These are phyloP conservation scores for Oxystoma pomonae DNA, from an alignment of 2,888 invertebrate species.

Conservation along the genomic window DNA sequence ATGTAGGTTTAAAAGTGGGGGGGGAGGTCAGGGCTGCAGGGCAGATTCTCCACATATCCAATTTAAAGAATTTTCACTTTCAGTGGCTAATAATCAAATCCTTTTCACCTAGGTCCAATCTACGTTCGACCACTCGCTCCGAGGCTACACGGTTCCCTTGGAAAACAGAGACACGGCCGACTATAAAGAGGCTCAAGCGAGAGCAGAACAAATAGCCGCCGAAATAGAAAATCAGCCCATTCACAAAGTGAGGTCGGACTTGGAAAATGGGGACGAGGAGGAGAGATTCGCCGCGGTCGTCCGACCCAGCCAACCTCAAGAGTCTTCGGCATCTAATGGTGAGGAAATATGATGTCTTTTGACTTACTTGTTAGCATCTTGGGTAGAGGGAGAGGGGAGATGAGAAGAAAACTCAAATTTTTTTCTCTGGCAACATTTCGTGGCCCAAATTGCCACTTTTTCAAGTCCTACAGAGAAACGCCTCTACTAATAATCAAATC, in stretches of 20 bases:
- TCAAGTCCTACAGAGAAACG: too few species aligned
- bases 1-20: too few species aligned
- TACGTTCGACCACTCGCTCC: slow-evolving; percentile 85
- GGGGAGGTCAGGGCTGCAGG: too few species aligned
- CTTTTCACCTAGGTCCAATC: slow-evolving; percentile 66
- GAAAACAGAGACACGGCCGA: slow-evolving; percentile 84
- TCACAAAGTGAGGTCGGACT: slow-evolving; percentile 57
- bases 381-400: too few species aligned
- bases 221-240: slow-evolving; percentile 54
- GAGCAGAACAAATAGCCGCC: slow-evolving; percentile 85
- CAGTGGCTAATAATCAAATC: too few species aligned
- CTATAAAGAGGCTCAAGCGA: slow-evolving; percentile 74
- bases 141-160: slow-evolving; percentile 88
- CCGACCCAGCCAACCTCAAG: slow-evolving; percentile 48
- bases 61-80: too few species aligned
- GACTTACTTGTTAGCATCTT: too few species aligned
- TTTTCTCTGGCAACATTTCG: too few species aligned
- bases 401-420: not conserved
- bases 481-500: too few species aligned
- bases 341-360: slow-evolving; percentile 9
- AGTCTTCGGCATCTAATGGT: slow-evolving; percentile 22
- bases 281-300: slow-evolving; percentile 82
- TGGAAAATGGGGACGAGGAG: slow-evolving; percentile 93
- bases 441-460: too few species aligned
- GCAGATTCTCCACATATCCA: too few species aligned